These are phyloP conservation scores for Carapus acus DNA, from an alignment of 2,797 vertebrate species.

Conservation along the genomic window DNA sequence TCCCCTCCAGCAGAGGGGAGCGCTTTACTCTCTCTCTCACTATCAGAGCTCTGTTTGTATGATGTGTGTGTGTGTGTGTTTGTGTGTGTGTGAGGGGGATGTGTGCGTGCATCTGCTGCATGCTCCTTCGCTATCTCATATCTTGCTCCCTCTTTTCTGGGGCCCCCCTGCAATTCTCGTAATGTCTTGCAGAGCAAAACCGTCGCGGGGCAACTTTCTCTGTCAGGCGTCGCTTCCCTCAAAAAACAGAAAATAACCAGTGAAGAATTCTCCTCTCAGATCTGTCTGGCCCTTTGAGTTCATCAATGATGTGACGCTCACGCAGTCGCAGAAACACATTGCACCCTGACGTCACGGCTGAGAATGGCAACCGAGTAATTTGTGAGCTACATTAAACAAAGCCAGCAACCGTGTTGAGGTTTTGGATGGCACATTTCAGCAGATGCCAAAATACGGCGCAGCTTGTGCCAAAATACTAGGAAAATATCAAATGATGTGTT, in stretches of 20 bases:
- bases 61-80: conserved; percentile 8
- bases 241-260: too few species aligned
- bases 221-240: conserved; percentile 31
- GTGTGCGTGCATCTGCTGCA: conserved; percentile 8
- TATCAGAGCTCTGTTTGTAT: not conserved
- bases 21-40: conserved; percentile 10
- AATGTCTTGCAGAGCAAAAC: conserved; percentile 67
- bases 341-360: too few species aligned
- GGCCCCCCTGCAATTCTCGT: conserved; percentile 61
- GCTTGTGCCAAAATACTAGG: not conserved
- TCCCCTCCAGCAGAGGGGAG: conserved; percentile 48
- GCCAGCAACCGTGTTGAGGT: too few species aligned
- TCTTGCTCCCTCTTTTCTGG: conserved; percentile 52
- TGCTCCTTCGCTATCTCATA: conserved; percentile 26
- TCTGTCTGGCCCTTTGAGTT: conserved; percentile 21
- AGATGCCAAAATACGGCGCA: too few species aligned
- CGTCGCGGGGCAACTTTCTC: conserved; percentile 46
- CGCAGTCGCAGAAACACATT: too few species aligned
- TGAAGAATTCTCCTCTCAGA: conserved; percentile 31
- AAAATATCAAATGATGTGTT: not conserved
- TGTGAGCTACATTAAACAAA: too few species aligned
- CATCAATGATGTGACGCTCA: too few species aligned
- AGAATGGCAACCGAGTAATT: too few species aligned
- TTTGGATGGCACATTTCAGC: too few species aligned
- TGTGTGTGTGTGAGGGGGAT: conserved; percentile 27